Conservation (phyloP, 2,797 vertebrate species). For the Rhinatrema bivittatum region DNA sequence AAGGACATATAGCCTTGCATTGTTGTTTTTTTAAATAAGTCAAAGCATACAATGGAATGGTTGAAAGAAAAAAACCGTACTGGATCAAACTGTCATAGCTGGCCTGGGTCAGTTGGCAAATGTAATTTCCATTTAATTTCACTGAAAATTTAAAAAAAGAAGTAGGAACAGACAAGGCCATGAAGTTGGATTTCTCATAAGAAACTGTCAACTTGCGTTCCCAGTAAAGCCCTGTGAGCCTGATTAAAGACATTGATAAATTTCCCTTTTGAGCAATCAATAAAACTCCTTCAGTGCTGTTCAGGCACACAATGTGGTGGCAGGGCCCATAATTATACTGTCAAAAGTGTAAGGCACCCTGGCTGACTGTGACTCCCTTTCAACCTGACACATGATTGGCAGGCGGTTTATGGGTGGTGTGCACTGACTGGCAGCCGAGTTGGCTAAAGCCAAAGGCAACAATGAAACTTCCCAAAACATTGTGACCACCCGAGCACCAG, state of each 20-base stretch:
- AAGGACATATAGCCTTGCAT: too few species aligned
- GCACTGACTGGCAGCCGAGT: conserved; percentile 74
- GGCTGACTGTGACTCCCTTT: conserved; percentile 43
- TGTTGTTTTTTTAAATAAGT: too few species aligned
- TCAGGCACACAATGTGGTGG: conserved; percentile 60
- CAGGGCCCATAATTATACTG: conserved; percentile 94
- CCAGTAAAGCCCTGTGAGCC: conserved; percentile 39
- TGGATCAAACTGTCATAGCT: too few species aligned
- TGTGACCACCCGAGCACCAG: conserved; percentile 49
- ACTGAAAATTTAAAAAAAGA: too few species aligned
- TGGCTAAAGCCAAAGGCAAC: conserved; percentile 62
- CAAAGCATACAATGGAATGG: too few species aligned
- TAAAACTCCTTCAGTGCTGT: conserved; percentile 76
- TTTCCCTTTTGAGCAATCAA: conserved; percentile 81
- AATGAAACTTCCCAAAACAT: conserved; percentile 60
- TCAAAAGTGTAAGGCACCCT: conserved; percentile 64
- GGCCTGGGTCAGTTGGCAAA: too few species aligned
- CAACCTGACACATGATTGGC: conserved; percentile 62
- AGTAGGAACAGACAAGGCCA: conserved; percentile 34
- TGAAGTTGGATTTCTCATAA: conserved; percentile 26
- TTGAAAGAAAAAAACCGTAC: too few species aligned
- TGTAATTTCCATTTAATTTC: too few species aligned
- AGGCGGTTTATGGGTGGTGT: conserved; percentile 48
- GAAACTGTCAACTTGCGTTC: conserved; percentile 56
- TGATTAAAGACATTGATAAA: conserved; percentile 72